Evolutionary conservation across 1,140 invertebrate genomes (phyloP).

Genomic region (Archivesica marissinica): DNA sequence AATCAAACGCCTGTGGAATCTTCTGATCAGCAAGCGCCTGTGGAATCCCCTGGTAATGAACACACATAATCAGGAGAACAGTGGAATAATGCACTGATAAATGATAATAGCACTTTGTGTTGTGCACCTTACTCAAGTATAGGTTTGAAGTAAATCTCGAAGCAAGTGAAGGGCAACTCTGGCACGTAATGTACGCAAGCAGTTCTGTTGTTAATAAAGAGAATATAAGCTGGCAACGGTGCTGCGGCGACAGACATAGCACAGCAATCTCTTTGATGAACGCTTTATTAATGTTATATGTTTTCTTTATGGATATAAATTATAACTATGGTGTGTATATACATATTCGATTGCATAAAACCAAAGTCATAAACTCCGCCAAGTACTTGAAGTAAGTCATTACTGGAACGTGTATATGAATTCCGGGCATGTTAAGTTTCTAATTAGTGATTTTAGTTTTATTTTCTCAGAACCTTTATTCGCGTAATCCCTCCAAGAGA

Average conservation of each 20-base stretch:
- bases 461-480: slow-evolving; percentile 56
- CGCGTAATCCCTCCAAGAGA: slow-evolving; percentile 56
- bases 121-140: not conserved
- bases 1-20: too few species aligned
- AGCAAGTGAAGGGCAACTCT: slow-evolving; percentile 3
- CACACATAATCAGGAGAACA: too few species aligned
- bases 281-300: slow-evolving; percentile 47
- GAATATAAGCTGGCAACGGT: slow-evolving; percentile 19
- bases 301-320: slow-evolving; percentile 58
- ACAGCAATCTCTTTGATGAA: slow-evolving; percentile 43
- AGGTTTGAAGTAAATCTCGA: not conserved
- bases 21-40: too few species aligned
- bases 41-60: too few species aligned
- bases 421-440: slow-evolving; percentile 61
- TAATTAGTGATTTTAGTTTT: slow-evolving; percentile 61
- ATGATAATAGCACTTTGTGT: too few species aligned
- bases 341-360: slow-evolving; percentile 58
- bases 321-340: slow-evolving; percentile 28
- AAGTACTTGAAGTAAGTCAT: slow-evolving; percentile 39
- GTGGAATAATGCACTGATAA: too few species aligned
- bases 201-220: slow-evolving; percentile 40
- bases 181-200: not conserved
- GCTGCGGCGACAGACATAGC: slow-evolving; percentile 29
- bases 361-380: slow-evolving; percentile 43
- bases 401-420: slow-evolving; percentile 48